phyloP scores from a whole-genome alignment of 2,113 vertebrate genomes.

The Harpagus bidentatus region DNA sequence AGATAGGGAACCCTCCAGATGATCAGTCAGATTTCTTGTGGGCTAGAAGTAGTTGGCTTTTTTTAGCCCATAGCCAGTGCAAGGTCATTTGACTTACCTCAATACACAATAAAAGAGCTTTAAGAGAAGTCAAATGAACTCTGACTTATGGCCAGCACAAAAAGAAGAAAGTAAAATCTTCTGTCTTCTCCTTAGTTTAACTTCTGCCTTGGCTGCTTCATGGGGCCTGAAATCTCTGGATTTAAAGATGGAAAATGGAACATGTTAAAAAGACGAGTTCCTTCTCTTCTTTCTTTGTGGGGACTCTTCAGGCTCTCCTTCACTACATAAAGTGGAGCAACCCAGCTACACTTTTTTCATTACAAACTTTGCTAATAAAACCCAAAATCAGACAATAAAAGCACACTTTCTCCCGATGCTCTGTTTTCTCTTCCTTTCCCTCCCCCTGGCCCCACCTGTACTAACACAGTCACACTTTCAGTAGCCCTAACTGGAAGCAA shows the following conservation, averaged over 20 bases:
- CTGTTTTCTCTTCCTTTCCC: constrained; percentile 27
- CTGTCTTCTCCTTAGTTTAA: background rate
- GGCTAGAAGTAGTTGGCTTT: background rate
- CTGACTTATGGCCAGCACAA: background rate
- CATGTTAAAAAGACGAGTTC: background rate
- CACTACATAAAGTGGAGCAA: background rate
- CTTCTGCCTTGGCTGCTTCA: background rate
- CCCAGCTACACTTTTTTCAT: background rate
- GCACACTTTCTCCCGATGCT: background rate
- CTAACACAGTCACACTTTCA: constrained; percentile 58
- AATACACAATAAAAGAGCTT: background rate
- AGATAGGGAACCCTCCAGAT: background rate
- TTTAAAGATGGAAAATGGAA: background rate
- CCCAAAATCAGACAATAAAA: constrained; percentile 11
- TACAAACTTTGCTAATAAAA: constrained; percentile 7
- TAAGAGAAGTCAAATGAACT: background rate
- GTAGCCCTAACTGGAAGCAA: constrained; percentile 37
- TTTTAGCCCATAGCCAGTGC: background rate
- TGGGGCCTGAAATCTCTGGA: background rate
- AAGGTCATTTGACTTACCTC: background rate
- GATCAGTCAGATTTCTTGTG: background rate
- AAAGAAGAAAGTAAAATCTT: background rate
- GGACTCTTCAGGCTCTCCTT: background rate
- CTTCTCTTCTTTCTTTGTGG: background rate
- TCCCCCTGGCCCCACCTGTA: constrained; percentile 1